Percentiles rank a stretch among this genome's conserved stretches.
phyloP scores from a whole-genome alignment of 2,113 vertebrate species.

The Aptenodytes forsteri region DNA sequence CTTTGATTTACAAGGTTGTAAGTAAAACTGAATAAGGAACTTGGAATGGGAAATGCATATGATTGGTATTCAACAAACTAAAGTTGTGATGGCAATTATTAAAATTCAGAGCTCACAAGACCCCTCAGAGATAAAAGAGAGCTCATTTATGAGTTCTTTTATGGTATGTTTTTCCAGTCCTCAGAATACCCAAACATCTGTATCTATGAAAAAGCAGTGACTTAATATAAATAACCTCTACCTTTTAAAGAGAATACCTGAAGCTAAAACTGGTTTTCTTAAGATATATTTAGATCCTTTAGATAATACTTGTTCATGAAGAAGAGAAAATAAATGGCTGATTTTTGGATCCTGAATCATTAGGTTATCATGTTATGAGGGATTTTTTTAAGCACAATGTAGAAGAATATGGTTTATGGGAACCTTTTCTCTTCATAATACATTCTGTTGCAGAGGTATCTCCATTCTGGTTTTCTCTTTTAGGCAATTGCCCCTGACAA shows the following conservation, averaged over 20 bases:
- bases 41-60: not conserved
- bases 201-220: slow-evolving; percentile 26
- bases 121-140: not conserved
- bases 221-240: slow-evolving; percentile 35
- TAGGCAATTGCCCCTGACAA: not conserved
- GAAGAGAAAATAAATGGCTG: not conserved
- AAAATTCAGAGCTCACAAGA: not conserved
- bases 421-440: not conserved
- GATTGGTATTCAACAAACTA: not conserved
- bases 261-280: slow-evolving; percentile 10
- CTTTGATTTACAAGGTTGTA: not conserved
- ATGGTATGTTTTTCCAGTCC: not conserved
- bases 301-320: slow-evolving; percentile 6
- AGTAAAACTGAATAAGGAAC: not conserved
- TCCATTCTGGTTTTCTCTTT: not conserved
- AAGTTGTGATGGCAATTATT: not conserved
- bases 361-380: not conserved
- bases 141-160: not conserved
- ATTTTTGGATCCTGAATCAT: slow-evolving; percentile 7
- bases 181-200: not conserved
- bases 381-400: not conserved
- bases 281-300: not conserved
- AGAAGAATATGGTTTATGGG: not conserved
- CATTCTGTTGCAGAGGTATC: not conserved
- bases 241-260: slow-evolving; percentile 6